Evolutionary conservation across 2,888 invertebrate species (phyloP).

Genomic region (Lasioglossum calceatum): DNA sequence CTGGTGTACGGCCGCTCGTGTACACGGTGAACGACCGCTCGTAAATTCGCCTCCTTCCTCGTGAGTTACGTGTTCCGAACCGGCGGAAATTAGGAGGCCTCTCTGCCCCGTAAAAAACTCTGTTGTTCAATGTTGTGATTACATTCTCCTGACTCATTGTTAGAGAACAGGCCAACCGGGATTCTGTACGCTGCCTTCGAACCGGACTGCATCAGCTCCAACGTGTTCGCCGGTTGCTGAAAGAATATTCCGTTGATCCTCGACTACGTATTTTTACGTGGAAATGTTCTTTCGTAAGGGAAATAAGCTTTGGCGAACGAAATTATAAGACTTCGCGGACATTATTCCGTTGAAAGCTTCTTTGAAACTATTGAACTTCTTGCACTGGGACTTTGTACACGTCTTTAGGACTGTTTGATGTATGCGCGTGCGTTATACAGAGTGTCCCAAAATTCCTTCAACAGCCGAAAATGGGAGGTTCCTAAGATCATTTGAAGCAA

Average conservation of each 20-base stretch:
- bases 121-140: slow-evolving; percentile 52
- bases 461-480: too few relatives aligned
- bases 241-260: background rate
- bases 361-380: background rate
- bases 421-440: background rate
- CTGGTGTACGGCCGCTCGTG: slow-evolving; percentile 31
- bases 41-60: slow-evolving; percentile 50
- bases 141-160: slow-evolving; percentile 50
- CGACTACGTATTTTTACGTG: background rate
- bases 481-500: too few relatives aligned
- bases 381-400: background rate
- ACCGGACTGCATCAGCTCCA: background rate
- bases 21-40: slow-evolving; percentile 60
- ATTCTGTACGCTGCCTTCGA: background rate
- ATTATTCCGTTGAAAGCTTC: background rate
- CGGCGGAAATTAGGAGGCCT: slow-evolving; percentile 15
- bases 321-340: background rate
- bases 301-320: background rate
- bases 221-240: background rate
- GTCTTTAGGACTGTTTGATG: background rate
- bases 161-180: background rate
- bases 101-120: slow-evolving; percentile 23
- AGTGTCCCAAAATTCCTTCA: too few relatives aligned
- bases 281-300: background rate
- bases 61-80: slow-evolving; percentile 27